phyloP scores from a whole-genome alignment of 2,888 invertebrate species.

The Morinoia aosen region DNA sequence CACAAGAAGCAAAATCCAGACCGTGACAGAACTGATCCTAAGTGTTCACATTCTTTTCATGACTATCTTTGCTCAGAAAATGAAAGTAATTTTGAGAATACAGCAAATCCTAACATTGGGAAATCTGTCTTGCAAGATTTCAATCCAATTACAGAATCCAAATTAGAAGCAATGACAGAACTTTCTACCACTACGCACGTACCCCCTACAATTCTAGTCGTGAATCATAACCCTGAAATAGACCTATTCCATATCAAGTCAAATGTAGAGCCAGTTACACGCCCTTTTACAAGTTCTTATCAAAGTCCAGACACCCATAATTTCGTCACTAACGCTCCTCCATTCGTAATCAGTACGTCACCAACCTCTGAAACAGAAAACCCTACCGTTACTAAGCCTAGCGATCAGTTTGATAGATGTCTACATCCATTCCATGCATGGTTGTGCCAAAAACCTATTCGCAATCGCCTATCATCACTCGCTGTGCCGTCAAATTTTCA shows the following conservation, averaged over 20 bases:
- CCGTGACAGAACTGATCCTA: not conserved
- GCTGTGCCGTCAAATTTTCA: slow-evolving; percentile 6
- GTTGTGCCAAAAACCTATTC: slow-evolving; percentile 44
- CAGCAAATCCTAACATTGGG: not conserved
- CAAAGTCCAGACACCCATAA: not conserved
- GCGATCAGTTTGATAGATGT: not conserved
- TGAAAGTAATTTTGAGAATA: not conserved
- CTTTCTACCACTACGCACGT: not conserved
- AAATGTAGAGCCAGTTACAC: not conserved
- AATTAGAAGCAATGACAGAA: not conserved
- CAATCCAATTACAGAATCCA: not conserved
- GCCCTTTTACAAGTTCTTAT: not conserved
- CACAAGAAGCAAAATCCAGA: not conserved
- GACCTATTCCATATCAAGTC: not conserved
- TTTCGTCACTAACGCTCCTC: not conserved
- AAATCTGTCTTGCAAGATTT: not conserved
- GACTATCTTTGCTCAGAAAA: not conserved
- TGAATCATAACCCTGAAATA: not conserved
- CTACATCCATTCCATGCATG: slow-evolving; percentile 31
- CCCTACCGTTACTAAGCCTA: not conserved
- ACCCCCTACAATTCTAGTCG: not conserved
- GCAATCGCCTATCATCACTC: slow-evolving; percentile 18
- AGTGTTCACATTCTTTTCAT: slow-evolving; percentile 9
- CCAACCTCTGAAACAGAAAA: not conserved
- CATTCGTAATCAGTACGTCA: not conserved